These are phyloP conservation scores for Agrenia bidenticulata DNA, from an alignment of 2,888 invertebrate species.

Conservation along the genomic window DNA sequence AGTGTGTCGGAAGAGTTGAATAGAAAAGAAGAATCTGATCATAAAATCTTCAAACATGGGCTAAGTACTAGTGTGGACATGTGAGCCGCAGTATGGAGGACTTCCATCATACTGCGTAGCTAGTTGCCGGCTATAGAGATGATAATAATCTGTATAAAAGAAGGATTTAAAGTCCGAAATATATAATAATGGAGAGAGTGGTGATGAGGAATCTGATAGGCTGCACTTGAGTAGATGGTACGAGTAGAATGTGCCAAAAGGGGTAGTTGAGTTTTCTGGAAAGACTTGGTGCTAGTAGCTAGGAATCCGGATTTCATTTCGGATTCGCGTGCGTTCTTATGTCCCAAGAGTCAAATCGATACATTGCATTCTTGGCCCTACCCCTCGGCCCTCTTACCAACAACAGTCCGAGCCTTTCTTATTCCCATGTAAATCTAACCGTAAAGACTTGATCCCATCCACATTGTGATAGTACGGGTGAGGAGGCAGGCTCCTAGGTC, in stretches of 20 bases:
- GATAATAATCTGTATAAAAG: no score
- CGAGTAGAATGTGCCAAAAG: constrained; percentile 38
- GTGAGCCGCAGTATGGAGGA: no score
- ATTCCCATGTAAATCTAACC: constrained; percentile 27
- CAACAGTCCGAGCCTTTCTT: constrained; percentile 11
- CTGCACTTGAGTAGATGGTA: constrained; percentile 35
- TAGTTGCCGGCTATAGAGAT: no score
- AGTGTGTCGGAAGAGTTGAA: no score
- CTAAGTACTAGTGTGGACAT: no score
- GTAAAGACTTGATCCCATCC: constrained; percentile 4
- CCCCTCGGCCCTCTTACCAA: constrained; percentile 21
- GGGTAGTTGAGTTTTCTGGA: constrained; percentile 30
- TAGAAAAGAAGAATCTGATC: no score
- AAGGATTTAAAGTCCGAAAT: no score
- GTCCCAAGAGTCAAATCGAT: constrained; percentile 53
- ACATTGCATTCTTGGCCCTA: constrained; percentile 51
- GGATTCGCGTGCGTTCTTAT: constrained; percentile 51
- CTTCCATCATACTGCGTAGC: no score
- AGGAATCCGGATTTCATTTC: constrained; percentile 48
- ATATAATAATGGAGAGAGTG: no score
- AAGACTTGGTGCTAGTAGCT: constrained; percentile 21
- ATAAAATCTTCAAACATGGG: no score
- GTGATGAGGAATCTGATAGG: constrained; percentile 34
- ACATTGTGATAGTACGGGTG: no score
- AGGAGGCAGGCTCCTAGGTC: no score